Evolutionary conservation across 2,113 vertebrate species (phyloP).

Genomic region (Macaca mulatta): DNA sequence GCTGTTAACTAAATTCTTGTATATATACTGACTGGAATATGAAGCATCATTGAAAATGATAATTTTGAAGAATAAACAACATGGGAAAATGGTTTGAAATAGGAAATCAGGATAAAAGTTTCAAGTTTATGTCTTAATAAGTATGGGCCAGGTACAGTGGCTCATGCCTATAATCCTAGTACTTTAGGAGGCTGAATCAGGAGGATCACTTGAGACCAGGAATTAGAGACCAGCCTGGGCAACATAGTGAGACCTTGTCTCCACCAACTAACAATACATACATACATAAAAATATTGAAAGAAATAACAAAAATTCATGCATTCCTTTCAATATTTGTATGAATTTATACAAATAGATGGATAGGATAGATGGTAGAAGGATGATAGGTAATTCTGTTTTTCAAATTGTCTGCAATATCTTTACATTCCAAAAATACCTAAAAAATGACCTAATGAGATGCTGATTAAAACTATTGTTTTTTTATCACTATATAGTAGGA

Average conservation of each 20-base stretch:
- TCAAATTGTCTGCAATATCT: not conserved
- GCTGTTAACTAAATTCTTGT: conserved; percentile 37
- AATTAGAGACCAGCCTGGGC: not conserved
- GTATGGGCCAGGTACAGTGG: not conserved
- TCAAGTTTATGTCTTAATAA: conserved; percentile 52
- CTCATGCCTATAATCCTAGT: no score
- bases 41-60: conserved; percentile 43
- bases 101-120: conserved; percentile 9
- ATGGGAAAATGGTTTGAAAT: conserved; percentile 42
- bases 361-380: not conserved
- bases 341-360: no score
- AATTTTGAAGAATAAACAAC: conserved; percentile 37
- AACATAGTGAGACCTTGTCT: not conserved
- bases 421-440: not conserved
- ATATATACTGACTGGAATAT: not conserved
- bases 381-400: not conserved
- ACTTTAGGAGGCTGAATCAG: not conserved
- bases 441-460: not conserved
- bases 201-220: not conserved
- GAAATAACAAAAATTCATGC: no score
- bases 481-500: not conserved
- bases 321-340: not conserved
- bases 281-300: no score
- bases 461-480: not conserved
- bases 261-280: no score